Conservation (phyloP, 2,888 invertebrate genomes). For the Hirtodrosophila confusa region DNA sequence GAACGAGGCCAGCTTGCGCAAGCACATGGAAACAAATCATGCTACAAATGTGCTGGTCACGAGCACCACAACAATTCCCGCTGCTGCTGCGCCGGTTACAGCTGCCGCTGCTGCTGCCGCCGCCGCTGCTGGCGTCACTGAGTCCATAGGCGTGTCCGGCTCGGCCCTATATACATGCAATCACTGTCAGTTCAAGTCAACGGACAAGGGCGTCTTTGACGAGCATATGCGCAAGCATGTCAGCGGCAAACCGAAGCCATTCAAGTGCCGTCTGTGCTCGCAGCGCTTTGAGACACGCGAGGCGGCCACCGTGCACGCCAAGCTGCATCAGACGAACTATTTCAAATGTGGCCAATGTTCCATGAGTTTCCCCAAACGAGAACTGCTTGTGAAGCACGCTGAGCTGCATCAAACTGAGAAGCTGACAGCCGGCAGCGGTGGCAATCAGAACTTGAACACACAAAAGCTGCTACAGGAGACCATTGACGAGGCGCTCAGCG, state of each 20-base stretch:
- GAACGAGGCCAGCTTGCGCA: slow-evolving; percentile 82
- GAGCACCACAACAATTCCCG: slow-evolving; percentile 80
- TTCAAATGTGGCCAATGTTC: slow-evolving; percentile 84
- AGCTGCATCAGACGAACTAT: slow-evolving; percentile 84
- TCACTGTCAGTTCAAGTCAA: slow-evolving; percentile 83
- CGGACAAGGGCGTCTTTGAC: slow-evolving; percentile 82
- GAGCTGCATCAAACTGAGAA: slow-evolving; percentile 82
- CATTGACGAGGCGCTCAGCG: slow-evolving; percentile 84
- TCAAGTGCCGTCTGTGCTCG: slow-evolving; percentile 84
- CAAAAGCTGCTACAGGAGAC: slow-evolving; percentile 84
- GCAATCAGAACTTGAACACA: slow-evolving; percentile 76
- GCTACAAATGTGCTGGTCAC: slow-evolving; percentile 83
- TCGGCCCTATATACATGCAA: slow-evolving; percentile 82
- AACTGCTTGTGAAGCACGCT: slow-evolving; percentile 83
- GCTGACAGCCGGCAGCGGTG: slow-evolving; percentile 36
- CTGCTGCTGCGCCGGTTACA: slow-evolving; percentile 73
- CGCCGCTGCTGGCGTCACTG: slow-evolving; percentile 53
- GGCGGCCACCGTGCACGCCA: slow-evolving; percentile 84
- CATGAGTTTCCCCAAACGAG: slow-evolving; percentile 83
- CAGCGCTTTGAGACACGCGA: slow-evolving; percentile 84
- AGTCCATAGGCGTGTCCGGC: slow-evolving; percentile 52
- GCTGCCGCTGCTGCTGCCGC: slow-evolving; percentile 67
- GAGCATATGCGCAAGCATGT: slow-evolving; percentile 84
- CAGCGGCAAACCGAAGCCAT: slow-evolving; percentile 83
- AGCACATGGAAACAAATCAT: slow-evolving; percentile 84